phyloP scores from a whole-genome alignment of 2,888 invertebrate species.

The Melinaea menophilus region DNA sequence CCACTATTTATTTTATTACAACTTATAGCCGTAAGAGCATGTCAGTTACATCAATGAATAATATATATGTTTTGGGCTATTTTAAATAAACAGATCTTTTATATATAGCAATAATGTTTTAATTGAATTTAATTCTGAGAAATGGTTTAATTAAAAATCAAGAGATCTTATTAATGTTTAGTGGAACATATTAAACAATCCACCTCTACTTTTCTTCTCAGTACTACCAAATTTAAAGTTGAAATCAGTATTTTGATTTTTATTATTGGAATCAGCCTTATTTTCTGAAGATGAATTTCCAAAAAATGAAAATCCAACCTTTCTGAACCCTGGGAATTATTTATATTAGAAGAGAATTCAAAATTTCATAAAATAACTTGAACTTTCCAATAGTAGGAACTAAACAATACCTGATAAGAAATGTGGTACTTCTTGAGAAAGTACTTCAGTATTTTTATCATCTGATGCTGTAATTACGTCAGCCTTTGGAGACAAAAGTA shows the following conservation, averaged over 20 bases:
- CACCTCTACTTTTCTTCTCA: slow-evolving; percentile 57
- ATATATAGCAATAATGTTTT: slow-evolving; percentile 18
- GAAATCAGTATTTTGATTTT: slow-evolving; percentile 47
- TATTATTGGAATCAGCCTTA: slow-evolving; percentile 41
- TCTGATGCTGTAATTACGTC: slow-evolving; percentile 41
- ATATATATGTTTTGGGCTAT: slow-evolving; percentile 1
- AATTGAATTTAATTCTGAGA: slow-evolving; percentile 19
- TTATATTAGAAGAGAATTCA: slow-evolving; percentile 8
- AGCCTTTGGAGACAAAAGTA: slow-evolving; percentile 65
- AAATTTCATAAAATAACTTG: background rate
- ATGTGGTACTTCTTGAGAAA: slow-evolving; percentile 59
- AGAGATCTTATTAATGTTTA: slow-evolving; percentile 30
- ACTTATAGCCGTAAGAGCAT: slow-evolving; percentile 93
- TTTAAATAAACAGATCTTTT: too few relatives aligned
- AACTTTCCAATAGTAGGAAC: background rate
- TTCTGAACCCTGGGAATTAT: slow-evolving; percentile 51
- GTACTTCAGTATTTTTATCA: slow-evolving; percentile 41
- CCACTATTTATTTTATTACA: slow-evolving; percentile 94
- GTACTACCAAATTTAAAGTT: slow-evolving; percentile 63
- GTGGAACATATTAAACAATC: slow-evolving; percentile 64
- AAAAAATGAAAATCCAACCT: slow-evolving; percentile 61
- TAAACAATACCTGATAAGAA: slow-evolving; percentile 55
- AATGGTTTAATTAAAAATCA: background rate
- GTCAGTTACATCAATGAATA: slow-evolving; percentile 84
- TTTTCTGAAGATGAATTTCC: slow-evolving; percentile 39